phyloP scores from a whole-genome alignment of 2,797 vertebrate genomes.

The Mus spretus region DNA sequence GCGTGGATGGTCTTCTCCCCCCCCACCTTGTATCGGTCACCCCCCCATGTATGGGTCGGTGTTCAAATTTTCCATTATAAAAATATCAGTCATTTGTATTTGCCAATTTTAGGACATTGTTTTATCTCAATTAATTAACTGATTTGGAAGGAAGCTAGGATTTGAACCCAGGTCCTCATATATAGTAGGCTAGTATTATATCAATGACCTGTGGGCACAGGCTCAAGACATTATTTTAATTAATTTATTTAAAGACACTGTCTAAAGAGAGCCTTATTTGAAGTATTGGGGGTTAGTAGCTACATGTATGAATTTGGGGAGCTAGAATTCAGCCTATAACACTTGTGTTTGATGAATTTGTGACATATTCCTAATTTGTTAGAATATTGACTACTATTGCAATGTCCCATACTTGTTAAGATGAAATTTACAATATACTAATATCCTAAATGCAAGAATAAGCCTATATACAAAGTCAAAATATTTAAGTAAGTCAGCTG shows the following conservation, averaged over 20 bases:
- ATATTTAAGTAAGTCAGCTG: background rate
- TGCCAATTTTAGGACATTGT: background rate
- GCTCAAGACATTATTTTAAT: background rate
- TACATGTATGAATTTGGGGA: background rate
- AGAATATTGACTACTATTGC: background rate
- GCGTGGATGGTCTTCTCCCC: background rate
- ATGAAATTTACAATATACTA: background rate
- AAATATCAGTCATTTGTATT: background rate
- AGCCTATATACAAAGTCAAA: slow-evolving; percentile 14
- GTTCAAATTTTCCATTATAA: background rate
- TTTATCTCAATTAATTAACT: background rate
- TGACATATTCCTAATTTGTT: slow-evolving; percentile 49
- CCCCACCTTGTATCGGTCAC: background rate
- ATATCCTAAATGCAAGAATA: slow-evolving; percentile 38
- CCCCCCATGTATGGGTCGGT: background rate
- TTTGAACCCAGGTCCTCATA: background rate
- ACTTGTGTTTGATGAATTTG: background rate
- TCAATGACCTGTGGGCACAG: background rate
- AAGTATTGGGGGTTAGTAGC: background rate
- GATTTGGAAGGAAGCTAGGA: background rate
- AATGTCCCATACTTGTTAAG: slow-evolving; percentile 31
- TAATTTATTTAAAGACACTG: slow-evolving; percentile 18
- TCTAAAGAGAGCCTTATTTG: background rate
- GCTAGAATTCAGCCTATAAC: background rate
- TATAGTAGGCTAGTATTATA: background rate